Base-by-base conservation (phyloP, 2,797 vertebrate species). In the Gorsachius magnificus region DNA sequence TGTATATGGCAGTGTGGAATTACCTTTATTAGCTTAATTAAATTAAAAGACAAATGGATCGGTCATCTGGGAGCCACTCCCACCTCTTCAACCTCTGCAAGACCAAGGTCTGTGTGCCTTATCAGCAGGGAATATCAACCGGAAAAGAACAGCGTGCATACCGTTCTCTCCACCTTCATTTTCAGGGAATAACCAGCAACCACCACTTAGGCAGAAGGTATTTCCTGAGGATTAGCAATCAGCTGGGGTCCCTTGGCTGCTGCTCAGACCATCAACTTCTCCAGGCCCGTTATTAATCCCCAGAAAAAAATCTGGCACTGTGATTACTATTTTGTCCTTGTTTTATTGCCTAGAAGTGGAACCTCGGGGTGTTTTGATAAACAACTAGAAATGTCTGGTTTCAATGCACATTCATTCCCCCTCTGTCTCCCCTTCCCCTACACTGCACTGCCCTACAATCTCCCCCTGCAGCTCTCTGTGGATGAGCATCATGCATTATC, bases 221-320 rank as follows among this genome's bases (percentile, higher is more conserved):
- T 95, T 97, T 97, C 92, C 95, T 97, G 89, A 94, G 93, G 95
- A 96, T 97, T 96, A 96, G 89, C 74, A 71, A 93, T 91, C 81
- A 94, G 83, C 70, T 16, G 70, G 93, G 76, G 91, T 90, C 81
- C 50, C 0, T 2, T 75, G 78, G 92, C 72, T 96, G 85, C 92
- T 93, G 89, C 81, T 94, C 84, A 92, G 89, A 48, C 88, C 82
- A 91, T 91, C 95, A 64, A 38, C 78, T 95, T 92, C 86, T 86
- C 79, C 88, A 90, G 84, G 43, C 50, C 64, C 72, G 46, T 83
- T 94, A 97, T 94, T 96, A 96, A 93, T 95, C 81, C 83, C 69
- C 79, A 75, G 83, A 21, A 86, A 95, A 93, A 77, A 78, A 83
- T 48, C 87, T 93, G 89, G 91, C 86, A 87, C 58, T 24, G 43